Conservation (phyloP, 1,140 invertebrate species). For the Aleiodes sp. region DNA sequence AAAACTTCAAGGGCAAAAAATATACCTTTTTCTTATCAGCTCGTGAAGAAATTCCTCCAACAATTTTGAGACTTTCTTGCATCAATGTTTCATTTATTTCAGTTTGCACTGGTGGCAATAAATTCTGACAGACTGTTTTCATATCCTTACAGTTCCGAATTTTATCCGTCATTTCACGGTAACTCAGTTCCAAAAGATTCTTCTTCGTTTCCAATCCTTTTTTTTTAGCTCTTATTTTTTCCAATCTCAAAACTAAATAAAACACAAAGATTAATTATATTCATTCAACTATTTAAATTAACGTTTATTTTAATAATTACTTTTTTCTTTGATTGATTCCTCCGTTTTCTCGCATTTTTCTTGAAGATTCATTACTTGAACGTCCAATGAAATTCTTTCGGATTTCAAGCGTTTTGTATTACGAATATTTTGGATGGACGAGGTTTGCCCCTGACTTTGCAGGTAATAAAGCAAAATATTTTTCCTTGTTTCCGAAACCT, state of each 20-base stretch:
- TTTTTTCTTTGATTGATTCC: constrained; percentile 48
- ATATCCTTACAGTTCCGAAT: constrained; percentile 50
- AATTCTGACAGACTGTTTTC: constrained; percentile 49
- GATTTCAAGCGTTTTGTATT: constrained; percentile 43
- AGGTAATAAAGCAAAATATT: constrained; percentile 57
- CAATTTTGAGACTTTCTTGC: constrained; percentile 45
- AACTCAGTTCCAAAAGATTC: constrained; percentile 49
- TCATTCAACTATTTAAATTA: neutral
- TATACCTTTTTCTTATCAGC: constrained; percentile 51
- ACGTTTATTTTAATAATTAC: too few relatives aligned
- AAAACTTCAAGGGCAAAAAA: too few relatives aligned
- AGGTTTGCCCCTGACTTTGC: constrained; percentile 41
- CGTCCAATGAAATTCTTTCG: constrained; percentile 40
- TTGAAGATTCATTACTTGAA: constrained; percentile 47
- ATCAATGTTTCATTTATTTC: constrained; percentile 46
- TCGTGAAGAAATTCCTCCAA: constrained; percentile 48
- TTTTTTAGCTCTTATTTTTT: constrained; percentile 34
- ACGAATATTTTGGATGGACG: constrained; percentile 43
- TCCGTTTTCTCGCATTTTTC: constrained; percentile 50
- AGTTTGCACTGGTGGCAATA: constrained; percentile 49
- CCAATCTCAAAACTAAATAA: neutral
- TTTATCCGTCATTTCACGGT: constrained; percentile 45
- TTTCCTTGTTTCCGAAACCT: constrained; percentile 50
- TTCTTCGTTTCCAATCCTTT: constrained; percentile 42
- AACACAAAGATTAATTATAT: neutral